Base-by-base conservation (phyloP, 2,113 vertebrate genomes). In the Saccopteryx bilineata region DNA sequence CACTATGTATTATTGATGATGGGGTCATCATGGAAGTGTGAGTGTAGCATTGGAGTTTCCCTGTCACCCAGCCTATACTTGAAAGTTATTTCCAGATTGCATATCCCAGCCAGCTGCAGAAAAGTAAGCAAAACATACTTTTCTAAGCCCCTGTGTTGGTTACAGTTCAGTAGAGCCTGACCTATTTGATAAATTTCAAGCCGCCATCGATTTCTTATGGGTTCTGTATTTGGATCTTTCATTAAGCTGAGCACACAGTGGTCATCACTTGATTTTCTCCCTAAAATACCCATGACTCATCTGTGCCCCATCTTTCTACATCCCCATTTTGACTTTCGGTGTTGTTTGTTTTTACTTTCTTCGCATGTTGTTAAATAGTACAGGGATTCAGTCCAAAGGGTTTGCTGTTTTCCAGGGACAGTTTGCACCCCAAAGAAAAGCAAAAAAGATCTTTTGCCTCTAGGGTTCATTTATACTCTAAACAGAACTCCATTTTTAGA, bases 321-420 rank as follows among this genome's bases (percentile, higher is more conserved):
- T n/a, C 21, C 52, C 14, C 8, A 17, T 69, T 85, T 69, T 90
- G 56, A 97, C 65, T 79, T 76, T 91, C 46, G 54, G 18, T 31
- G 61, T 75, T 88, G 52, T 19, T 46, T 90, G 61, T 79, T 61
- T 78, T 93, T 39, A 68, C 24, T 84, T 86, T 94, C 86, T 85
- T 60, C 31, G 26, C 65, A 39, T 50, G 78, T 31, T 96, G 52
- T 90, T 88, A 56, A 75, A 39, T 50, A 50, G 13, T 13, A 93
- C 65, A 94, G 84, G 61, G 61, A 92, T 84, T 76, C 33, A 72
- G n/a, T 83, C 48, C 69, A 72, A 91, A 93, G 11, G 19, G 88
- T 71, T 93, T 82, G 48, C 48, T 93, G 24, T 69, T 95, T 85
- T 96, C 91, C 48, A 66, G 92, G 81, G 50, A 94, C 84, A 82